Evolutionary conservation across 2,888 invertebrate genomes (phyloP), one percentile per base, ranked within the genome.

Genomic region (Adelognathus sp.): DNA sequence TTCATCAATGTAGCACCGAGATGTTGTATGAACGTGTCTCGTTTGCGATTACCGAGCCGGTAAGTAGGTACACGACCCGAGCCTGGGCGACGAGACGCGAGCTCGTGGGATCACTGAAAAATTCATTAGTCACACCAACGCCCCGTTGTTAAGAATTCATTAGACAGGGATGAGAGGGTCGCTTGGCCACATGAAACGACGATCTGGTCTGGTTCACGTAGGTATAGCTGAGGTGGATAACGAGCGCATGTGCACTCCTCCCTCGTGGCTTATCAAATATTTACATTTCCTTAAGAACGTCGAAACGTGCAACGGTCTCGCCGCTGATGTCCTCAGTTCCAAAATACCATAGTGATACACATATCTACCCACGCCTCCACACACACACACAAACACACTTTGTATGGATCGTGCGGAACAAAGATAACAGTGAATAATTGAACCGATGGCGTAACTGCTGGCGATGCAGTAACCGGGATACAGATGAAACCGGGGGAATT

Each of bases 201-300:
- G 60, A 71, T 79, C 75, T 54, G 33, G 27, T 52, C 31, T 60
- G 56, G 61, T 79, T 54, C 36, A n/a, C n/a, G n/a, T n/a, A n/a
- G n/a, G n/a, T n/a, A 60, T 18, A 64, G 60, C 72, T 46, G n/a
- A 33, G 61, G 41, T 46, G 69, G 66, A 36, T 71, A 79, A 79
- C 79, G 79, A 79, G 71, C 71, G 44, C 75, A 75, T 70, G 69
- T 79, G 79, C 71, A 75, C 39, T 60, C 60, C 66, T 66, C 79
- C 71, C 79, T 60, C 36, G 75, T 54, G 79, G 36, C 33, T 36
- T 66, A 60, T 75, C 79, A 75, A 79, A 79, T 79, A 79, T 79
- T 79, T 75, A 79, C 61, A 75, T 52, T 60, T 79, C 60, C 75
- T 79, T 75, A 75, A 79, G 75, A 79, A 75, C 66, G 54, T 54